Percentiles rank a stretch among this genome's conserved stretches.
These are phyloP conservation scores for Tauraco hartlaubi DNA, from an alignment of 2,797 vertebrate species.

Conservation along the genomic window DNA sequence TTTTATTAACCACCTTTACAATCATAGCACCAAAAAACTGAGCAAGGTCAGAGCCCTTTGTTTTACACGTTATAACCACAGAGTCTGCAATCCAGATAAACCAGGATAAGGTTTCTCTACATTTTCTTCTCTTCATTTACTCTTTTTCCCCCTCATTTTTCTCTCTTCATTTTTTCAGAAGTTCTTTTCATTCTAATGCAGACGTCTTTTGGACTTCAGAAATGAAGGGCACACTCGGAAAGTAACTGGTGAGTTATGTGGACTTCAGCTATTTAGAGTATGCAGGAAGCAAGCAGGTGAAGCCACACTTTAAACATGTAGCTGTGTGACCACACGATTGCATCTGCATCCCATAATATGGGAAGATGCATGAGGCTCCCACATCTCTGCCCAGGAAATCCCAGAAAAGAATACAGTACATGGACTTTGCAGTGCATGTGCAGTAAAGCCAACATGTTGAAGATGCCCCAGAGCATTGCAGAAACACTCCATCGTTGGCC, in stretches of 20 bases:
- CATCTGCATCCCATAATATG: not conserved
- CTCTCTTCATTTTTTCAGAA: not conserved
- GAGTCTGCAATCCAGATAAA: not conserved
- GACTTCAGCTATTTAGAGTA: not conserved
- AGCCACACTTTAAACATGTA: not conserved
- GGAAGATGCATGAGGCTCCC: not conserved
- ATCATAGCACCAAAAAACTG: not conserved
- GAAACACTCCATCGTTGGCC: not conserved
- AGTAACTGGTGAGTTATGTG: not conserved
- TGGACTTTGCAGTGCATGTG: fast-evolving
- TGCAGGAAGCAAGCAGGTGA: not conserved
- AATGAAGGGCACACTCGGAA: not conserved
- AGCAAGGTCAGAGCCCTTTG: not conserved
- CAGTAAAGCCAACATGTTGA: not conserved
- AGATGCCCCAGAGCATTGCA: not conserved
- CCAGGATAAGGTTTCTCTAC: not conserved
- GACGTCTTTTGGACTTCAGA: not conserved
- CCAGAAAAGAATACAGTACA: not conserved
- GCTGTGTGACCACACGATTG: not conserved
- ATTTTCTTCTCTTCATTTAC: not conserved
- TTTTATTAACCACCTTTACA: not conserved
- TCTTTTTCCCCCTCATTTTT: not conserved
- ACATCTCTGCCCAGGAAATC: not conserved
- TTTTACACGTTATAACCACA: not conserved
- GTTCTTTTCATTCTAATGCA: not conserved